These are phyloP conservation scores for Limonius californicus DNA, from an alignment of 1,140 invertebrate species.

Conservation along the genomic window DNA sequence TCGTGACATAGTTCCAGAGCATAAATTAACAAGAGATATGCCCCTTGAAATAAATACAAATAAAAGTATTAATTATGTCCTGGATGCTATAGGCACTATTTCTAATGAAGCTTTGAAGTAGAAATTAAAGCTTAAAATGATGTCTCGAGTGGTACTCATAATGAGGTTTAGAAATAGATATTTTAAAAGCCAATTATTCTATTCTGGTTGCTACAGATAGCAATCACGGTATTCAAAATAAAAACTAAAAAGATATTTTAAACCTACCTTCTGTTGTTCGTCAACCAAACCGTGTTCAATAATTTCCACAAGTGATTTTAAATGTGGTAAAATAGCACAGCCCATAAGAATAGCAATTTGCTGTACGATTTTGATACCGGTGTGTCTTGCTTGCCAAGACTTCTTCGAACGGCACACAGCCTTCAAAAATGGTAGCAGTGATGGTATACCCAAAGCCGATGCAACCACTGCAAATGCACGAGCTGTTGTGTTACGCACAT, in stretches of 20 bases:
- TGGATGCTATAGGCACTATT: too few relatives aligned
- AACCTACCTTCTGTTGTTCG: conserved; percentile 73
- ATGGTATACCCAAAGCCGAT: conserved; percentile 97
- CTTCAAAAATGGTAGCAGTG: conserved; percentile 95
- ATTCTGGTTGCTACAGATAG: too few relatives aligned
- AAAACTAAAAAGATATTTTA: background rate
- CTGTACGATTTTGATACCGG: conserved; percentile 99
- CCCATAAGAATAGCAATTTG: conserved; percentile 99
- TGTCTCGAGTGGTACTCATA: too few relatives aligned
- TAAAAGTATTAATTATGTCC: too few relatives aligned
- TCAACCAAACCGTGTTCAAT: conserved; percentile 95
- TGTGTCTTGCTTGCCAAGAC: conserved; percentile 99
- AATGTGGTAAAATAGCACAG: conserved; percentile 97
- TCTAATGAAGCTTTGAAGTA: too few relatives aligned
- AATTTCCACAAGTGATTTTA: conserved; percentile 97
- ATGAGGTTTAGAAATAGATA: too few relatives aligned
- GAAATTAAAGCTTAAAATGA: too few relatives aligned
- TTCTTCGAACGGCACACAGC: conserved; percentile 99
- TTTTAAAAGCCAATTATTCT: too few relatives aligned
- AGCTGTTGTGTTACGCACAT: conserved; percentile 98
- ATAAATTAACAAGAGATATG: too few relatives aligned
- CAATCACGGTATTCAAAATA: too few relatives aligned
- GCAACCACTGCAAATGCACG: conserved; percentile 99
- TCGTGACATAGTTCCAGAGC: too few relatives aligned
- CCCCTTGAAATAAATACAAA: too few relatives aligned